Base-by-base conservation (phyloP, 2,888 invertebrate species). In the Drosophila atroscutellata region DNA sequence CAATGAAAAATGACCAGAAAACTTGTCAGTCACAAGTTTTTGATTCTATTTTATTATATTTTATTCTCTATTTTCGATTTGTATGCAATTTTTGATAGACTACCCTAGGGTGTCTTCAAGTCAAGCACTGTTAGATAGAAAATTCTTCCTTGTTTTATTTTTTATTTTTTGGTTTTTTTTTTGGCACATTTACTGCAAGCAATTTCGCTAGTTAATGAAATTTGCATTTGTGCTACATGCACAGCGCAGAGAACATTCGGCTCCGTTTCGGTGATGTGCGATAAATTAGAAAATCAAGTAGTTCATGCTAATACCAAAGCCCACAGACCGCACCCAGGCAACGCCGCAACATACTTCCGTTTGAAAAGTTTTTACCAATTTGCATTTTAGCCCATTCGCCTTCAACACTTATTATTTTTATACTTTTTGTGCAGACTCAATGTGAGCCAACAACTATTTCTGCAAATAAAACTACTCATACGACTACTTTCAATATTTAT, bases 241-340 rank as follows among this genome's bases (percentile, higher is more conserved):
- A 80, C 84, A 77, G 74, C 70, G 79, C 64, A 72, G 70, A 70
- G 80, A 83, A 77, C 58, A 75, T 81, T 74, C 61, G 60, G 60
- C 70, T 81, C 52, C 68, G 57, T 81, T 89, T 79, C 54, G 81
- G 84, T 86, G 87, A 85, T 89, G 84, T 77, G 82, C 82, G 84
- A 85, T 89, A 89, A 85, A 85, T 85, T 89, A 89, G 85, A 84
- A 85, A 89, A 85, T 85, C 85, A 89, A 86, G 84, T 82, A 77
- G 77, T 89, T 89, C 89, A 85, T 85, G 84, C 84, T 89, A 85
- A 85, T 85, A 75, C 73, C 75, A 68, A 68, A 81, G 72, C 74
- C 75, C 65, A 61, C 70, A 75, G 54, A 69, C 67, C 32, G 32
- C 67, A 51, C 32, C 55, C 61, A 34, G 50, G 57, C 51, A 56